Percentiles rank a stretch among this genome's conserved stretches.
These are phyloP conservation scores for Chaetodon auriga DNA, from an alignment of 2,113 vertebrate genomes.

Conservation along the genomic window DNA sequence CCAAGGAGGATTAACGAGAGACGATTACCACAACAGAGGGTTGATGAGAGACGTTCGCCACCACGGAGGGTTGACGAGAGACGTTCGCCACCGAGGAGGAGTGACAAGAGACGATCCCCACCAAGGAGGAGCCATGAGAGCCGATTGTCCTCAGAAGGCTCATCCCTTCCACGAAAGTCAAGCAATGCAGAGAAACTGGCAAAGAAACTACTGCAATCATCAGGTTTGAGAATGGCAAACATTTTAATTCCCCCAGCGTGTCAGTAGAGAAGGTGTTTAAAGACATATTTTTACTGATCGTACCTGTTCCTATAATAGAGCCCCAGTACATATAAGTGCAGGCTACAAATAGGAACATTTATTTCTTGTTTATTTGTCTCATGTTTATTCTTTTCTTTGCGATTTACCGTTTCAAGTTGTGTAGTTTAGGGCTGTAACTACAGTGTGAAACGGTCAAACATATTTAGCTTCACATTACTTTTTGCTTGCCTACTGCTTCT, in stretches of 20 bases:
- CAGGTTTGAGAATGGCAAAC: conserved; percentile 57
- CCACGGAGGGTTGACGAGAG: not conserved
- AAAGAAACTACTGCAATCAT: conserved; percentile 59
- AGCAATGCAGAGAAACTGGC: conserved; percentile 50
- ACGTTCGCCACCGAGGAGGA: accelerated
- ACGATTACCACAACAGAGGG: not conserved
- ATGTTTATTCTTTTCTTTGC: too few relatives aligned
- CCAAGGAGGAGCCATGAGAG: not conserved
- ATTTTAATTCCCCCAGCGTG: not conserved
- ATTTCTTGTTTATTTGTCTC: too few relatives aligned
- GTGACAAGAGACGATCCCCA: not conserved
- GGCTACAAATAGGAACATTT: not conserved
- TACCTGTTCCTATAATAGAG: not conserved
- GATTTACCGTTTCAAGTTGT: too few relatives aligned
- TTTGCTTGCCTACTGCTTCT: too few relatives aligned
- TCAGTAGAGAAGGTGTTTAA: too few relatives aligned
- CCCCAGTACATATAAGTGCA: not conserved
- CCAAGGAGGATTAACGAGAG: not conserved
- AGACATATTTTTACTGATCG: not conserved
- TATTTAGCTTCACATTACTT: too few relatives aligned
- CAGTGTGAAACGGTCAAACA: too few relatives aligned
- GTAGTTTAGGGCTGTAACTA: too few relatives aligned
- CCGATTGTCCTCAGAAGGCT: not conserved
- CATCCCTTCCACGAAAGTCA: too few relatives aligned
- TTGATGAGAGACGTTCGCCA: not conserved